Evolutionary conservation across 2,113 vertebrate species (phyloP).

Genomic region (Pristiophorus japonicus): DNA sequence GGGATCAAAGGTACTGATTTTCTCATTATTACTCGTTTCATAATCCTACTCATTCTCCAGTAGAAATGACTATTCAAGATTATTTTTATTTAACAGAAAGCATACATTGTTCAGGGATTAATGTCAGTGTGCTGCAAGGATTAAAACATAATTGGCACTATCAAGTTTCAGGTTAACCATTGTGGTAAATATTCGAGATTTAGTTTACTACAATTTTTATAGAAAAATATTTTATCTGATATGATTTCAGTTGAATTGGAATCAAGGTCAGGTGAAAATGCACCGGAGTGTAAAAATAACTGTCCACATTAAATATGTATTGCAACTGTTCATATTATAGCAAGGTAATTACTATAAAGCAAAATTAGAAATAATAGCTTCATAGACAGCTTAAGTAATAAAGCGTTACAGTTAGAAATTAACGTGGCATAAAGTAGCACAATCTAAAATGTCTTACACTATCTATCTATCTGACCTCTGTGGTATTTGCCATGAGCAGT

Average conservation of each 20-base stretch:
- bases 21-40: neutral
- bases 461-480: neutral
- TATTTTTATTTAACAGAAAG: neutral
- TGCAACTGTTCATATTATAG: no score
- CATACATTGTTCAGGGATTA: neutral
- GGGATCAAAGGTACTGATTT: neutral
- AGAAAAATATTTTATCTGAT: neutral
- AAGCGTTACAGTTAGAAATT: neutral
- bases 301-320: neutral
- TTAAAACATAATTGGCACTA: neutral
- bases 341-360: constrained; percentile 15
- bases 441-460: neutral
- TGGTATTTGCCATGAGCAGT: neutral
- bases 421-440: neutral
- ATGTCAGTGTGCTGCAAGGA: neutral
- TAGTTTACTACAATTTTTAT: neutral
- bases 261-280: neutral
- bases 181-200: neutral
- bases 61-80: neutral
- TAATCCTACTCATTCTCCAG: neutral
- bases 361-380: neutral
- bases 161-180: neutral
- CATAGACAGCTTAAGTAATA: neutral
- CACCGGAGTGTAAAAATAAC: neutral
- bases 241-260: neutral